These are phyloP conservation scores for Amblyjoppa proteus DNA, from an alignment of 2,888 invertebrate species.

Conservation along the genomic window DNA sequence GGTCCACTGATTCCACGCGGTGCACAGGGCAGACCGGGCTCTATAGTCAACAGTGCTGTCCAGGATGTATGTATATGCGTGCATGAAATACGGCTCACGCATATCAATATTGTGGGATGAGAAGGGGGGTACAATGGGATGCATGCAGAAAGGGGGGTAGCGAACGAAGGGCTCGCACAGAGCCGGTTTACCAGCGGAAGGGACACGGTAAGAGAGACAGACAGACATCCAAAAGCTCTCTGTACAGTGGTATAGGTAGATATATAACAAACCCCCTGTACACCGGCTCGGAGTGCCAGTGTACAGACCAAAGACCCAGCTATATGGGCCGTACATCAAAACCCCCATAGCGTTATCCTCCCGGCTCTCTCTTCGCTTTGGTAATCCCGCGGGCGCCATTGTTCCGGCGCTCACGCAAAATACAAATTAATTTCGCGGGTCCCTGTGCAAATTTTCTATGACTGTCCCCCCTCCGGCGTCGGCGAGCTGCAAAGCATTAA, in stretches of 20 bases:
- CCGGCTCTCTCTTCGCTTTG: slow-evolving; percentile 36
- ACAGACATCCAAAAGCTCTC: slow-evolving; percentile 54
- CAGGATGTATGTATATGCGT: slow-evolving; percentile 42
- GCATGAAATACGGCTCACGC: slow-evolving; percentile 69
- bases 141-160: slow-evolving; percentile 12
- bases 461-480: neutral
- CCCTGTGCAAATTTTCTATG: slow-evolving; percentile 58
- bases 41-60: slow-evolving; percentile 30
- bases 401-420: slow-evolving; percentile 59
- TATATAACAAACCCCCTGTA: slow-evolving; percentile 37
- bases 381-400: slow-evolving; percentile 66
- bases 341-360: slow-evolving; percentile 56
- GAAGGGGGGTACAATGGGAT: slow-evolving; percentile 33
- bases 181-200: slow-evolving; percentile 10
- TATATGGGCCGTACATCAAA: slow-evolving; percentile 55
- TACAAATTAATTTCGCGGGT: slow-evolving; percentile 66
- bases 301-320: slow-evolving; percentile 44
- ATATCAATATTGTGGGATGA: slow-evolving; percentile 72
- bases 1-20: slow-evolving; percentile 25
- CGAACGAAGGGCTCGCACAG: slow-evolving; percentile 15
- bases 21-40: slow-evolving; percentile 19
- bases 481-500: slow-evolving; percentile 41
- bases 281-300: slow-evolving; percentile 30
- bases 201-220: slow-evolving; percentile 41
- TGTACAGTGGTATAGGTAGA: slow-evolving; percentile 34